Base-by-base conservation (phyloP, 64 coral and sea anemone species). In the Pocillopora verrucosa region DNA sequence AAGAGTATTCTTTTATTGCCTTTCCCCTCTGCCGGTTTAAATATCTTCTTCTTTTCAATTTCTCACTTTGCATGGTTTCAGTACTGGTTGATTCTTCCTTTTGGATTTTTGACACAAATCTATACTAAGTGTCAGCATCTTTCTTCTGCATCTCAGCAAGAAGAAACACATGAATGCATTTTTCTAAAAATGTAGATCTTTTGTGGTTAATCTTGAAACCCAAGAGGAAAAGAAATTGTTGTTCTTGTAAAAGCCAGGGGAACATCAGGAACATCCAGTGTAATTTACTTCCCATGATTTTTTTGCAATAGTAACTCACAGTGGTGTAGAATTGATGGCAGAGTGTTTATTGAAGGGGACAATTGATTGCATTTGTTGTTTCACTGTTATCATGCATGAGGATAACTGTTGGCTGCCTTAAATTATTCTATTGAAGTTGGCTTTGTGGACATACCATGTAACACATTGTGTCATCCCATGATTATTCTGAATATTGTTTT, bases 11-110 rank as follows among this genome's bases (percentile, higher is more conserved):
- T 6, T 17, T 62, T 64, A 0, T 64, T 64, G n/a, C n/a, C 25
- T 10, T 60, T n/a, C 0, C 7, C 59, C 25, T 16, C 59, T 36
- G 80, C 16, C 65, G 80, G 34, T 26, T 16, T 12, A 36, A 10
- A 62, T 70, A 24, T 62, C 65, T n/a, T 1, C 37, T 36, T 63
- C 36, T n/a, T 16, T 64, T 83, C 37, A n/a, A n/a, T 65, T 60
- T 83, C 80, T 83, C 34, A 12, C 25, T 16, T 36, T 10, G 79
- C 26, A 60, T 81, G 59, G 30, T 14, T 70, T 63, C 79, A 36
- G 80, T 67, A n/a, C 80, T 83, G 59, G 34, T 16, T 51, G 9
- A 67, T 83, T 83, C 59, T 62, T 60, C n/a, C 34, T 45, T 62
- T 61, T n/a, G n/a, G 4, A 11, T 22, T 10, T 79, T 9, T 24